Conservation (phyloP, 2,797 vertebrate genomes). For the Prunella strophiata region DNA sequence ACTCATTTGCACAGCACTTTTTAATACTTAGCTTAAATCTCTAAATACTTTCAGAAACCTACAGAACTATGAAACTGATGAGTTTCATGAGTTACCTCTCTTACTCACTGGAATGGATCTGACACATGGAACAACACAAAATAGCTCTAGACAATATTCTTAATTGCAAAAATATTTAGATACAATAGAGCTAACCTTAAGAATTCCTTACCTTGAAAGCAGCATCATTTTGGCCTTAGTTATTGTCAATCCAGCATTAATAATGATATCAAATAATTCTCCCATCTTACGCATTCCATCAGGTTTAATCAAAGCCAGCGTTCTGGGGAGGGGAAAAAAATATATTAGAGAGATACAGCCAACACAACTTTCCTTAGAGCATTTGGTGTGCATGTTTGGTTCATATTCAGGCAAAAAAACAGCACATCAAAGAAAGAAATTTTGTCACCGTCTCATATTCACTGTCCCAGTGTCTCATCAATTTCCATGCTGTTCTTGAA, state of each 20-base stretch:
- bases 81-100: not conserved
- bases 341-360: not conserved
- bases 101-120: conserved; percentile 11
- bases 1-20: not conserved
- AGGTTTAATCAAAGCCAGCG: conserved; percentile 93
- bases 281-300: conserved; percentile 85
- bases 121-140: not conserved
- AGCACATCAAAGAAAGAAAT: conserved; percentile 18
- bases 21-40: not conserved
- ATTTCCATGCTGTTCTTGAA: not conserved
- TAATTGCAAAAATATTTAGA: not conserved
- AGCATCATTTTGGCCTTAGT: conserved; percentile 94
- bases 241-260: conserved; percentile 87
- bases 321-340: conserved; percentile 74
- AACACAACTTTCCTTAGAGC: not conserved
- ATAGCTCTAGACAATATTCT: not conserved
- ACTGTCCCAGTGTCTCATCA: conserved; percentile 1
- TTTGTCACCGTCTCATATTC: not conserved
- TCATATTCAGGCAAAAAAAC: not conserved
- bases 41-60: not conserved
- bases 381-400: not conserved
- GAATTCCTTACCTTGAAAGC: conserved; percentile 85
- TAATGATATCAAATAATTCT: conserved; percentile 87
- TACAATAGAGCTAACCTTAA: not conserved
- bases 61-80: conserved; percentile 1